phyloP scores from a whole-genome alignment of 2,113 vertebrate species.

The Connochaetes taurinus region DNA sequence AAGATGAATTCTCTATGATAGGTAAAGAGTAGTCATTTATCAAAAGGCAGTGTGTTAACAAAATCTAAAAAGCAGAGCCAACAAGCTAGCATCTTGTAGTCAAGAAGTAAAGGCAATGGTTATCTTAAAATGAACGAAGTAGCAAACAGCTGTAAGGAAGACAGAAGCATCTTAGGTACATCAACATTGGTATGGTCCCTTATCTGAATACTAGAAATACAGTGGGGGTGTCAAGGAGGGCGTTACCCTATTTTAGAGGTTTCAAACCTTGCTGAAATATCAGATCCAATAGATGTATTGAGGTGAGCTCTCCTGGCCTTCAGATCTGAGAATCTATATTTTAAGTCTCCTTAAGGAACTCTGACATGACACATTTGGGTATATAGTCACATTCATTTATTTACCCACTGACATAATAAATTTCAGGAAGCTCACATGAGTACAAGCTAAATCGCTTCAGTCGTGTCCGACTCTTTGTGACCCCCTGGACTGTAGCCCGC shows the following conservation, averaged over 20 bases:
- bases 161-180: neutral
- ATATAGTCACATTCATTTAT: neutral
- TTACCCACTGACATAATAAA: neutral
- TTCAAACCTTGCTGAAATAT: neutral
- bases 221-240: rapidly evolving
- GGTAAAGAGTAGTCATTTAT: neutral
- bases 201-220: rapidly evolving
- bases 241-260: no score
- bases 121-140: neutral
- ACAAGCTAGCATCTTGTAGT: neutral
- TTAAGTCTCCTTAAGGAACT: neutral
- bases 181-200: rapidly evolving
- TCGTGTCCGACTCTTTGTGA: neutral
- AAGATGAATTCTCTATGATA: neutral
- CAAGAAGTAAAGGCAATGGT: neutral
- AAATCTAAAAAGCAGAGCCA: neutral
- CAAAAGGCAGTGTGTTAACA: neutral
- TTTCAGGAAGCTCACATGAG: neutral
- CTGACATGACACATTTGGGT: neutral
- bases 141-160: neutral
- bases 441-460: neutral
- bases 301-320: neutral
- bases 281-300: neutral
- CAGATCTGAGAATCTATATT: neutral
- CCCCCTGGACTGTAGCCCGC: rapidly evolving